Base-by-base conservation (phyloP, 2,113 vertebrate species). In the Sphyrna mokarran region DNA sequence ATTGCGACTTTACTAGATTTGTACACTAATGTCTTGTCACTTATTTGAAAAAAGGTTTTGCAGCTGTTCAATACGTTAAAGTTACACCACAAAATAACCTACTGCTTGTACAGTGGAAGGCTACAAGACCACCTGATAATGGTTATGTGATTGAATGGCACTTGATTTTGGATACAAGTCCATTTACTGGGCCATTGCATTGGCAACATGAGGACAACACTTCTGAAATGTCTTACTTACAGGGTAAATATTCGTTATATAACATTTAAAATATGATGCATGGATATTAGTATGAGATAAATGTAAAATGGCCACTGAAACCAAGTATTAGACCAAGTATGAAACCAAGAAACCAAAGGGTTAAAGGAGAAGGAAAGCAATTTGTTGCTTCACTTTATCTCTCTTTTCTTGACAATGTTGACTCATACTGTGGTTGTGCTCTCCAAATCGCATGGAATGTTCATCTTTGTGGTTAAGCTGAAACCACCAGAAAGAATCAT, bases 101-200 rank as follows among this genome's bases (percentile, higher is more conserved):
- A 48, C 76, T 98, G 69, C 37, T 96, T 96, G 96, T 98, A 96
- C 58, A 96, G 13, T 98, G 98, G 98, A 94, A 68, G n/a, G 37
- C 96, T 61, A 96, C 96, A 0, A 0, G 13, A 54, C 48, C 29
- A 0, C 63, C 96, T 78, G 96, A 96, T 96, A 83, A 96, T 0
- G 13, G 95, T 0, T 98, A 97, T 95, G 69, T 97, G 9, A 90
- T 98, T 87, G 98, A 98, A 96, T 98, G 98, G 98, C 96, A 97
- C 23, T 96, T 97, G 7, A 97, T 97, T 2, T 0, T 85, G 63
- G 96, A 97, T 40, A 40, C 95, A 86, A 95, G 9, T 26, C 69
- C 69, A 14, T 95, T 40, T 95, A 40, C 94, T 48, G 94, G 69
- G 20, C 68, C 66, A 18, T 29, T 95, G 20, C 94, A 95, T 0